Evolutionary conservation across 2,888 invertebrate genomes (phyloP).

Genomic region (Disparrhopalites patrizii): DNA sequence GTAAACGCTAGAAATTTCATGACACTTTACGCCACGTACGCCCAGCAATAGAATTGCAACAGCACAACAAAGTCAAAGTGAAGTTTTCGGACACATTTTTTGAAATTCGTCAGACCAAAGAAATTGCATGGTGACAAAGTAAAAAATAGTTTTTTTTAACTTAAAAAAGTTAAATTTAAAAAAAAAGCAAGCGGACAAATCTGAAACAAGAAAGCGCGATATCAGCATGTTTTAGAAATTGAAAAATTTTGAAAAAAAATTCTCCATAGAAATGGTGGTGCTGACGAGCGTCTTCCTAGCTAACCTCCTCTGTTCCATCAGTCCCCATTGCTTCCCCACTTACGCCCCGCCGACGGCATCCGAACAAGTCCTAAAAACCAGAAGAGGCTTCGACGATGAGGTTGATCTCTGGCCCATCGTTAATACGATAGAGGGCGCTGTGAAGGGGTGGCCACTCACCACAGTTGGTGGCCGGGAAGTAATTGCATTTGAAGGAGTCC

Average conservation of each 20-base stretch:
- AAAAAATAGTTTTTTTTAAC: no score
- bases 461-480: conserved; percentile 34
- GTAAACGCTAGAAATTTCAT: no score
- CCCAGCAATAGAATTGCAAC: no score
- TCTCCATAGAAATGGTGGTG: background rate
- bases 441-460: conserved; percentile 35
- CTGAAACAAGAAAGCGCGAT: background rate
- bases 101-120: no score
- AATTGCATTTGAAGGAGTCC: conserved; percentile 28
- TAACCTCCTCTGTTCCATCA: background rate
- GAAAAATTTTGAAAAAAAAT: background rate
- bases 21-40: no score
- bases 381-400: background rate
- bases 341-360: background rate
- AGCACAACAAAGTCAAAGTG: no score
- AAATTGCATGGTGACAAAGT: no score
- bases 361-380: background rate
- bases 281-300: background rate
- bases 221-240: background rate
- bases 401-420: conserved; percentile 17
- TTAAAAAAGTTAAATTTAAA: no score
- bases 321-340: conserved; percentile 5
- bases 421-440: conserved; percentile 23
- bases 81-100: no score
- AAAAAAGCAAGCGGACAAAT: background rate